Evolutionary conservation across 2,888 invertebrate species (phyloP).

Genomic region (Pristionchus maxplancki): DNA sequence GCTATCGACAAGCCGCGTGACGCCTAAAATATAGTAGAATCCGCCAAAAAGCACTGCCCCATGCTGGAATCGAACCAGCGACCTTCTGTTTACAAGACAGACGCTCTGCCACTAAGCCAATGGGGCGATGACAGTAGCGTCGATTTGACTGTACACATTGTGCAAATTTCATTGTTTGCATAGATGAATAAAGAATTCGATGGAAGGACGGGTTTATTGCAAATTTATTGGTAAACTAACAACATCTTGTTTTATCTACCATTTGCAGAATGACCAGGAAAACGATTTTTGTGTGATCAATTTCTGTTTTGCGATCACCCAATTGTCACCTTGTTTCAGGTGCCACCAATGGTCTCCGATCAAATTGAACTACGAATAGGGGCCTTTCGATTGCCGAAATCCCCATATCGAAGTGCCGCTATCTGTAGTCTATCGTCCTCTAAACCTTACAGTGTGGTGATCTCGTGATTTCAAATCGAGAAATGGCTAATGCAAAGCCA

Average conservation of each 20-base stretch:
- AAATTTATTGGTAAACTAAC: too few species aligned
- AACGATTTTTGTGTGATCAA: too few species aligned
- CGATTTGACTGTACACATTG: too few species aligned
- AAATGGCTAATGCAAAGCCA: too few species aligned
- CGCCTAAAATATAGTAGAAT: background rate
- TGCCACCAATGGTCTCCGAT: background rate
- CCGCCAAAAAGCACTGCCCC: background rate
- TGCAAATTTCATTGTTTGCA: too few species aligned
- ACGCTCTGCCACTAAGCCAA: slow-evolving; percentile 45
- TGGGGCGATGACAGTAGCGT: background rate
- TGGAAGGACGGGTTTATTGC: too few species aligned
- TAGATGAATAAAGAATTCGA: too few species aligned
- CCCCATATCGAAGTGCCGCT: background rate
- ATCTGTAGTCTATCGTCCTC: background rate
- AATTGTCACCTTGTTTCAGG: background rate
- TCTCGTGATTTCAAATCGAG: background rate
- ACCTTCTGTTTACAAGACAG: slow-evolving; percentile 47
- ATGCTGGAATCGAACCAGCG: slow-evolving; percentile 40
- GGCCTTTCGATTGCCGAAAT: background rate
- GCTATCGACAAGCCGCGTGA: background rate
- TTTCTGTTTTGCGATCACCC: background rate
- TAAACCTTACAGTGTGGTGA: background rate
- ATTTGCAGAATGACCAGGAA: too few species aligned
- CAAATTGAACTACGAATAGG: background rate
- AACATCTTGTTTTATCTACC: too few species aligned